Conservation (phyloP, 2,888 invertebrate genomes). For the Lasioglossum calceatum region DNA sequence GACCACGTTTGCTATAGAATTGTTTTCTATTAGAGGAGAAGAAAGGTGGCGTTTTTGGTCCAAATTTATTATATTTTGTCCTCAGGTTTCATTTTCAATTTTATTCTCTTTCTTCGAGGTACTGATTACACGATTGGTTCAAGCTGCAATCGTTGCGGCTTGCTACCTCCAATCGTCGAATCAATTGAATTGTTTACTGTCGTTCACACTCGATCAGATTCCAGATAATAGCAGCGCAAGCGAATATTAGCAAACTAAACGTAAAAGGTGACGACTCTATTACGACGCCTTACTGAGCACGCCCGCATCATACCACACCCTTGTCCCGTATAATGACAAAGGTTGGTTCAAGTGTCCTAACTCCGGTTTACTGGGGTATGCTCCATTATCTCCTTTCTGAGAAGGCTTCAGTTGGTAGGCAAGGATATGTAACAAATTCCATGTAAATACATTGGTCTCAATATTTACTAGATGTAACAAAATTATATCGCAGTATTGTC, state of each 20-base stretch:
- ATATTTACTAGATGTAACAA: neutral
- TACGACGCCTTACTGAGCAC: neutral
- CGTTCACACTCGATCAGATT: neutral
- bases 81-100: no score
- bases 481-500: no score
- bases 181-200: neutral
- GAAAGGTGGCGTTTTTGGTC: no score
- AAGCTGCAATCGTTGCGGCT: neutral
- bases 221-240: conserved; percentile 12
- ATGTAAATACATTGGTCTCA: neutral
- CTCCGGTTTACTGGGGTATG: neutral
- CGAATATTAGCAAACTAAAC: conserved; percentile 12
- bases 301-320: conserved; percentile 15
- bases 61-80: neutral
- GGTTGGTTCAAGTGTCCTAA: neutral
- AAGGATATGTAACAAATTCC: neutral
- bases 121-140: neutral
- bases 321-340: conserved; percentile 7
- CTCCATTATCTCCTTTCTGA: neutral
- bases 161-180: neutral
- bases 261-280: neutral
- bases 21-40: no score
- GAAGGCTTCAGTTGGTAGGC: neutral
- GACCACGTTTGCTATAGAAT: no score
- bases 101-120: neutral